phyloP scores from a whole-genome alignment of 2,797 vertebrate genomes.

The Simalia tracyae region DNA sequence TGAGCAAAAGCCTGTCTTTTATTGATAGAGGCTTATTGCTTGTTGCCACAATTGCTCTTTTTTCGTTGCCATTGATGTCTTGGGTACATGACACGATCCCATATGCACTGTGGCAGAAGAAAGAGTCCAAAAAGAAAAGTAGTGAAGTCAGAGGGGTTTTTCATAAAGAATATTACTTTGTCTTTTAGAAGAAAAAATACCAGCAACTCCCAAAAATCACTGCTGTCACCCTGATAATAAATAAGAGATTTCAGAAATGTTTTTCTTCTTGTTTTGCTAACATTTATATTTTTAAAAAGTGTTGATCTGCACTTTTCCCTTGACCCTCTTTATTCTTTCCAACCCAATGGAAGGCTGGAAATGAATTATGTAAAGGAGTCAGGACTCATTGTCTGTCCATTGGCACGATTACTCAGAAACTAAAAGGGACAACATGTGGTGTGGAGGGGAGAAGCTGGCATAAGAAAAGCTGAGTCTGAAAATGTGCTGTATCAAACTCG shows the following conservation, averaged over 20 bases:
- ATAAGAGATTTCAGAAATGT: not conserved
- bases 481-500: not conserved
- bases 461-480: not conserved
- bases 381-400: not conserved
- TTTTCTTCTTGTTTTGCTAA: not conserved
- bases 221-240: not conserved
- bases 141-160: not conserved
- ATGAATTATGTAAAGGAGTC: not conserved
- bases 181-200: not conserved
- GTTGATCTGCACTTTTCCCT: not conserved
- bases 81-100: too few species aligned
- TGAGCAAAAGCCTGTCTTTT: too few species aligned
- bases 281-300: not conserved
- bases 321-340: not conserved
- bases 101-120: too few species aligned
- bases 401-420: not conserved
- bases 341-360: not conserved
- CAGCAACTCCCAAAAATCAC: not conserved
- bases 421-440: not conserved
- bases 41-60: too few species aligned
- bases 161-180: not conserved
- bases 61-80: too few species aligned
- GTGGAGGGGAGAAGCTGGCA: not conserved
- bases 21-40: too few species aligned
- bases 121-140: not conserved